Evolutionary conservation across 2,888 invertebrate species (phyloP).

Genomic region (Orchesellides sinensis): DNA sequence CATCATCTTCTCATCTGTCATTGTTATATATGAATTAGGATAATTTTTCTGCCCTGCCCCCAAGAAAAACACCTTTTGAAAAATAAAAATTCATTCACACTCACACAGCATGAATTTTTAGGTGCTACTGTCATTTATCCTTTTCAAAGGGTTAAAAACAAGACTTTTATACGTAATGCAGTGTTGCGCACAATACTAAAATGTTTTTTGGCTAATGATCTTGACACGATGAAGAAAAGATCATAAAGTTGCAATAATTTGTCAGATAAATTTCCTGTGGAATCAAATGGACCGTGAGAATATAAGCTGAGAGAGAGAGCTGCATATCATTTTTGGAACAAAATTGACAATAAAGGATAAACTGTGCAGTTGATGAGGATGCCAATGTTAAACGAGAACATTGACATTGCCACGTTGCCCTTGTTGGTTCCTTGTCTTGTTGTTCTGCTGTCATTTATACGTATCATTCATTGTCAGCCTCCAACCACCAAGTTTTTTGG

Average conservation of each 20-base stretch:
- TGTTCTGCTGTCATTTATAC: neutral
- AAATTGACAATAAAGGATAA: constrained; percentile 28
- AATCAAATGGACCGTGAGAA: neutral
- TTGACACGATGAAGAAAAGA: constrained; percentile 35
- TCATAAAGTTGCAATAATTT: too few species aligned
- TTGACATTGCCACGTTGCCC: constrained; percentile 53
- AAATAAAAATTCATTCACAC: too few species aligned
- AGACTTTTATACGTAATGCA: neutral
- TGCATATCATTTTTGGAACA: neutral
- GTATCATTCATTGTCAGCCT: neutral
- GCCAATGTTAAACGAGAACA: constrained; percentile 47
- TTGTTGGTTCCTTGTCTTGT: neutral
- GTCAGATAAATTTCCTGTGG: constrained; percentile 9
- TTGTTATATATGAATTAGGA: constrained; percentile 50
- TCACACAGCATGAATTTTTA: constrained; percentile 1
- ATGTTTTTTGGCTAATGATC: constrained; percentile 40
- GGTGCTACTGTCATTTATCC: constrained; percentile 2
- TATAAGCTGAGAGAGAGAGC: neutral
- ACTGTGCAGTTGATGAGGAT: neutral
- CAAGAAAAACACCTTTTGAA: constrained; percentile 1
- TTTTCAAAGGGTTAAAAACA: neutral
- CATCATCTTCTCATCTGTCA: constrained; percentile 45
- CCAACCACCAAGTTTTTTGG: neutral
- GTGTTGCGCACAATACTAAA: neutral
- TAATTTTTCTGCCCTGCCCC: constrained; percentile 31